Evolutionary conservation across 2,797 vertebrate species (phyloP), one percentile per base, ranked within the genome.

Genomic region (Sebastes alutus): DNA sequence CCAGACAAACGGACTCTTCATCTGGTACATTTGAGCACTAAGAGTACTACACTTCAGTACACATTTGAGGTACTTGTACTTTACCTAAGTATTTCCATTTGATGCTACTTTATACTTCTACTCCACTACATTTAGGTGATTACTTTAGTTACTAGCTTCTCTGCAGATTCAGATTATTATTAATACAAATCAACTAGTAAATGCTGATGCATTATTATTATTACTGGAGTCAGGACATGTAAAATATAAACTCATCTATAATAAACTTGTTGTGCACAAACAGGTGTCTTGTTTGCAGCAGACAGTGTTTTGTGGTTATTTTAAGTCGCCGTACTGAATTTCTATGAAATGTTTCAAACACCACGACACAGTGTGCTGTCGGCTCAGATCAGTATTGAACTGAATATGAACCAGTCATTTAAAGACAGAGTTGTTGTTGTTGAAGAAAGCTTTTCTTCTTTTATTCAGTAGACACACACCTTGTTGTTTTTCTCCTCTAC

Each of bases 331-430:
- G 1, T 13, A 6, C 20, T 68, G 52, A 4, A 23, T 71, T 67
- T 25, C 20, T 65, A 66, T 61, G 29, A 42, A 78, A 52, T 11
- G 11, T 33, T 38, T 62, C 23, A 27, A 63, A 60, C 22, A n/a
- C 6, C 4, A 29, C 16, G 56, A 30, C 8, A 25, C 38, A 58
- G 32, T 2, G 4, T 1, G 8, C 38, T 27, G 73, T 49, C 49
- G 3, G 62, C 72, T 54, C 60, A 25, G 60, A 77, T 67, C 7
- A 1, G n/a, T 55, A 62, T 4, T 85, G 76, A 75, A 78, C 85
- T 78, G 81, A 82, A 72, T 75, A 75, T 86, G 59, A 89, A 85
- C 72, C 68, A 64, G 9, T 20, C 0, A 60, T 71, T 81, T 78
- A 56, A 64, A 69, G 22, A 3, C 42, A 38, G 7, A 6, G 32